phyloP scores from a whole-genome alignment of 2,113 vertebrate genomes.

The Pluvialis apricaria region DNA sequence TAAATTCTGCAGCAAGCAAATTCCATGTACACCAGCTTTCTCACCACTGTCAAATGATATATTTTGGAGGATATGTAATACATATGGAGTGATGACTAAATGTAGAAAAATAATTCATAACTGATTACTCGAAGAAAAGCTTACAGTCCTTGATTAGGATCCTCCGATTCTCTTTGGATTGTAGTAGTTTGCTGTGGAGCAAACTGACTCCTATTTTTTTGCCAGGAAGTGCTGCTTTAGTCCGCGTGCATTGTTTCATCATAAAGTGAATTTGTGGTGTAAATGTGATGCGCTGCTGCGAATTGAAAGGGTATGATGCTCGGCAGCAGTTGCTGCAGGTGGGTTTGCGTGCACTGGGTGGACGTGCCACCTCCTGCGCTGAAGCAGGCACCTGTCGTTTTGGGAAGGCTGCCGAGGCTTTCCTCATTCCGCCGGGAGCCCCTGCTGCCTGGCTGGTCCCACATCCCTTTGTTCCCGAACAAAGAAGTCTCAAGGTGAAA shows the following conservation, averaged over 20 bases:
- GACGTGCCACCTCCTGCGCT: not conserved
- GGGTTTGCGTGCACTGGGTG: not conserved
- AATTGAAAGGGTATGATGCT: not conserved
- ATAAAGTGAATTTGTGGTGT: not conserved
- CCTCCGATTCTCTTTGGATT: not conserved
- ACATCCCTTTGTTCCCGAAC: not conserved
- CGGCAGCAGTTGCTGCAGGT: not conserved
- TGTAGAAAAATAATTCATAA: not conserved
- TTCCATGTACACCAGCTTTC: not conserved
- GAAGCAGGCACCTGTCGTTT: not conserved
- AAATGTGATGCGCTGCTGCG: not conserved
- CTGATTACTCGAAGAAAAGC: not conserved
- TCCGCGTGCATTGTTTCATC: rapidly evolving
- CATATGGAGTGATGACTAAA: not conserved
- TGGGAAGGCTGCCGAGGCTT: not conserved
- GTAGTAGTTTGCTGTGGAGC: not conserved
- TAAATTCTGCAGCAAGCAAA: not conserved
- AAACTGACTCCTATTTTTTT: not conserved
- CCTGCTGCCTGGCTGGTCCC: not conserved
- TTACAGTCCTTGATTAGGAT: not conserved
- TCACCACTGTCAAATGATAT: not conserved
- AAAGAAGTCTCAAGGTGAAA: not conserved
- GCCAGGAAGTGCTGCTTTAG: not conserved
- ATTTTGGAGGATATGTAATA: not conserved
- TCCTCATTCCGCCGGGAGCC: rapidly evolving